These are phyloP conservation scores for Protobothrops mucrosquamatus DNA, from an alignment of 2,113 vertebrate genomes.

Conservation along the genomic window DNA sequence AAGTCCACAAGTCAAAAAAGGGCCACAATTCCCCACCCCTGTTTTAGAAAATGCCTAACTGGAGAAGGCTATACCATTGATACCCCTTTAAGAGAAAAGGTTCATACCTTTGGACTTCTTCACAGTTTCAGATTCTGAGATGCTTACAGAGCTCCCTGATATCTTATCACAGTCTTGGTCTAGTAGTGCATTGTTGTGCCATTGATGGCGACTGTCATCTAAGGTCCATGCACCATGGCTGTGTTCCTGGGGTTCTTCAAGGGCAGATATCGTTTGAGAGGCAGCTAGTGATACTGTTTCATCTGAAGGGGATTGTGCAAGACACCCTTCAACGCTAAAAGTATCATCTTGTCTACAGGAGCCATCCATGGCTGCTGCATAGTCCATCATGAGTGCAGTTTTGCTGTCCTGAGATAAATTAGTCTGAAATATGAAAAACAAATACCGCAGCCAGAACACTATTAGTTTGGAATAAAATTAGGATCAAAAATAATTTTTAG, in stretches of 20 bases:
- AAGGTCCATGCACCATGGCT: constrained; percentile 56
- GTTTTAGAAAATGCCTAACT: not conserved
- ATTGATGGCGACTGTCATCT: constrained; percentile 61
- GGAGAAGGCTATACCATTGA: not conserved
- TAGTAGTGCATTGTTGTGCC: constrained; percentile 73
- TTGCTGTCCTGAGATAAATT: constrained; percentile 86
- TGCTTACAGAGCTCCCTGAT: constrained; percentile 85
- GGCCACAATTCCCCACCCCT: not conserved
- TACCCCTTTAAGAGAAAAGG: not conserved
- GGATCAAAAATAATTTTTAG: not conserved
- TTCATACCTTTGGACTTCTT: constrained; percentile 89
- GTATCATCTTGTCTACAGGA: constrained; percentile 65
- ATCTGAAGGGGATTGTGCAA: constrained; percentile 28
- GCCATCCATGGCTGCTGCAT: constrained; percentile 88
- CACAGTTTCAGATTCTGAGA: constrained; percentile 77
- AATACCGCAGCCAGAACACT: not conserved
- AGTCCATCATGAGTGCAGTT: constrained; percentile 84
- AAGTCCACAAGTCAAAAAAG: not conserved
- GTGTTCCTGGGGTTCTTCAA: constrained; percentile 38
- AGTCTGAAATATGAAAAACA: constrained; percentile 54
- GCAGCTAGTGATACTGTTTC: constrained; percentile 2
- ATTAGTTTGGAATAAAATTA: not conserved
- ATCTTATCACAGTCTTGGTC: constrained; percentile 75
- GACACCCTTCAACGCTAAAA: constrained; percentile 38
- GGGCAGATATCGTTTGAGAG: constrained; percentile 28